These are phyloP conservation scores for Ophioninae sp. DNA, from an alignment of 2,888 invertebrate genomes.

Conservation along the genomic window DNA sequence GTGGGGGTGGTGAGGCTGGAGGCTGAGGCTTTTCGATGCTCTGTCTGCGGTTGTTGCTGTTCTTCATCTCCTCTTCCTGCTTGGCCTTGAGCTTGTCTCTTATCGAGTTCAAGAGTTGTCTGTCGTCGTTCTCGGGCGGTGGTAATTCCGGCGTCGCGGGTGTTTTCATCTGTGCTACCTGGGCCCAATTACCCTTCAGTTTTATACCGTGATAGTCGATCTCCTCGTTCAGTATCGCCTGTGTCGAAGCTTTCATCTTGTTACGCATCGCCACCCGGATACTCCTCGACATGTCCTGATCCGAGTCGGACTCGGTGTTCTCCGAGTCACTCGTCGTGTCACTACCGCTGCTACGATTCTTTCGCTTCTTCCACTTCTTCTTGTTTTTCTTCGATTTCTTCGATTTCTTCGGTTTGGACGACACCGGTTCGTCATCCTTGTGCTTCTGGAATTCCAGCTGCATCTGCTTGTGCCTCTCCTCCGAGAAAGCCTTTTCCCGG, in stretches of 20 bases:
- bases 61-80: slow-evolving; percentile 82
- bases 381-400: slow-evolving; percentile 85
- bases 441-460: slow-evolving; percentile 82
- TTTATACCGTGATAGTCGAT: slow-evolving; percentile 77
- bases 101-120: slow-evolving; percentile 81
- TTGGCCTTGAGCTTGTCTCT: slow-evolving; percentile 83
- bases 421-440: slow-evolving; percentile 83
- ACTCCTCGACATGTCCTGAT: slow-evolving; percentile 83
- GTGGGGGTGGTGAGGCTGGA: not conserved
- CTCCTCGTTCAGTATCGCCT: slow-evolving; percentile 81
- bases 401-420: slow-evolving; percentile 83
- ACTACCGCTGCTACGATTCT: slow-evolving; percentile 80
- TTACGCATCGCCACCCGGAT: slow-evolving; percentile 87
- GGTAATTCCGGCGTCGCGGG: slow-evolving; percentile 67
- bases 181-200: slow-evolving; percentile 82
- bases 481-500: slow-evolving; percentile 86
- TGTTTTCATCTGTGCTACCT: slow-evolving; percentile 73
- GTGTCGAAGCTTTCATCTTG: slow-evolving; percentile 82
- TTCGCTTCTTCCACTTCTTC: slow-evolving; percentile 82
- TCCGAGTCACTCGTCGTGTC: slow-evolving; percentile 80
- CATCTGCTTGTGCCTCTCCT: slow-evolving; percentile 79
- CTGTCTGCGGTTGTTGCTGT: slow-evolving; percentile 65
- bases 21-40: slow-evolving; percentile 61
- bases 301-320: slow-evolving; percentile 80
- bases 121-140: slow-evolving; percentile 80